phyloP scores from a whole-genome alignment of 2,797 vertebrate species.

The Fringilla coelebs region DNA sequence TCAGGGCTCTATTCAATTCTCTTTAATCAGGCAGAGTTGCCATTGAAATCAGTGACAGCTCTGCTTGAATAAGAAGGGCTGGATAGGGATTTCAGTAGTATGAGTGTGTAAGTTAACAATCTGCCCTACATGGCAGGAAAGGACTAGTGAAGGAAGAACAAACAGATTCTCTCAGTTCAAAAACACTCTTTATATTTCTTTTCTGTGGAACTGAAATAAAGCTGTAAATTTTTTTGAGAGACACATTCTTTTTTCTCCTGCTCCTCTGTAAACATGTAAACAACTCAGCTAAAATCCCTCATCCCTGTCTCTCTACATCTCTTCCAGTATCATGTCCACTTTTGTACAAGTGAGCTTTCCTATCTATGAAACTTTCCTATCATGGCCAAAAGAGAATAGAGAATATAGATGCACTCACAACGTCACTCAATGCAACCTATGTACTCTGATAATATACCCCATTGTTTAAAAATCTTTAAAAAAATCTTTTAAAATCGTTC shows the following conservation, averaged over 20 bases:
- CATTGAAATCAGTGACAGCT: constrained; percentile 37
- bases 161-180: not conserved
- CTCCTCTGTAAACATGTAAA: not conserved
- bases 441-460: not conserved
- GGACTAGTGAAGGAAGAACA: not conserved
- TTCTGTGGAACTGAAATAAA: not conserved
- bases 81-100: not conserved
- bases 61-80: not conserved
- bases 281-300: not conserved
- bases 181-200: not conserved
- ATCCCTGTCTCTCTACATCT: accelerated
- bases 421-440: not conserved
- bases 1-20: constrained; percentile 9
- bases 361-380: not conserved
- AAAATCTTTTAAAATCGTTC: not conserved
- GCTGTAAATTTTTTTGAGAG: not conserved
- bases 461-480: not conserved
- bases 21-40: constrained; percentile 37
- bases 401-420: not conserved
- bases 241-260: not conserved
- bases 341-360: not conserved
- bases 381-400: not conserved
- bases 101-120: not conserved
- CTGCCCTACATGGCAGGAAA: not conserved
- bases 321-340: not conserved